A percentile compares a stretch with the other conserved stretches of the same genome.
Evolutionary conservation across 30 jellyfish, hydroid and myxozoan species (phyloP).

Genomic region (Hydra vulgaris): DNA sequence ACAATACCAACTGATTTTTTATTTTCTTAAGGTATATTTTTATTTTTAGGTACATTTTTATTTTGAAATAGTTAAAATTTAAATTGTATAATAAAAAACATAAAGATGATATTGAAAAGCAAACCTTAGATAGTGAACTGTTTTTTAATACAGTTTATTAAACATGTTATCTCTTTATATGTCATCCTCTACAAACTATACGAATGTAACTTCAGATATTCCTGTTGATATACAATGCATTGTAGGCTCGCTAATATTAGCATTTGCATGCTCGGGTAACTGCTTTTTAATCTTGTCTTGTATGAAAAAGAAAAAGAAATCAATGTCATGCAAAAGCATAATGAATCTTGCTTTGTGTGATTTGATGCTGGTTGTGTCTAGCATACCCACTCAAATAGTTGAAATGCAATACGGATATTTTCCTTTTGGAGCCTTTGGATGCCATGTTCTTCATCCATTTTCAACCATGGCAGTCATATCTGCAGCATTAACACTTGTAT

Average conservation of each 20-base stretch:
- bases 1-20: too few relatives aligned
- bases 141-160: too few relatives aligned
- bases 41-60: too few relatives aligned
- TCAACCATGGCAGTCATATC: constrained; percentile 41
- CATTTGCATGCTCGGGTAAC: neutral
- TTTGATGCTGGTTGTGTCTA: constrained; percentile 15
- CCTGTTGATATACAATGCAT: neutral
- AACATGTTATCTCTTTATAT: neutral
- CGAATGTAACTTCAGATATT: neutral
- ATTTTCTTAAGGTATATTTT: too few relatives aligned
- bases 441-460: constrained; percentile 33
- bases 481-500: constrained; percentile 29
- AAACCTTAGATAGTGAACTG: too few relatives aligned
- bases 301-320: neutral
- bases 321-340: neutral
- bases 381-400: constrained; percentile 28
- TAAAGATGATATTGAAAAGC: too few relatives aligned
- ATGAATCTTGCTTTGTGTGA: constrained; percentile 40
- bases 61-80: too few relatives aligned
- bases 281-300: neutral
- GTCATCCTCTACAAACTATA: neutral
- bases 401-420: constrained; percentile 16
- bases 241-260: neutral
- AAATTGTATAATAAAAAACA: too few relatives aligned
- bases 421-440: constrained; percentile 45